Conservation (phyloP, 2,113 vertebrate species). For the Eolophus roseicapilla region DNA sequence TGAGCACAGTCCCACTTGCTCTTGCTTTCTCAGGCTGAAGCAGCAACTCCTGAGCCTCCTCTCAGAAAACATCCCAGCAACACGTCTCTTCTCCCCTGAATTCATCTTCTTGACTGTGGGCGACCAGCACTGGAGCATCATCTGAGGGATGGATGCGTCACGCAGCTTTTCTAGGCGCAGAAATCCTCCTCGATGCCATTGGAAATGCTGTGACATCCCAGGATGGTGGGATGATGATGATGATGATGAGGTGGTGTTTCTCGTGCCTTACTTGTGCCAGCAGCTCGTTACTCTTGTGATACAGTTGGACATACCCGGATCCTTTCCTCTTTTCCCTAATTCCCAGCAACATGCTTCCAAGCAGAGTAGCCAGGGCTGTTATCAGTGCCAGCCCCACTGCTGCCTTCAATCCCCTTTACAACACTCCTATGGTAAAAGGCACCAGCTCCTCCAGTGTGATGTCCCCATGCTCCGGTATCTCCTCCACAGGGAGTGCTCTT, state of each 20-base stretch:
- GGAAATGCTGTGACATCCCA: neutral
- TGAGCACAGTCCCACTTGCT: neutral
- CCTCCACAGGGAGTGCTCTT: neutral
- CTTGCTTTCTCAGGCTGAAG: neutral
- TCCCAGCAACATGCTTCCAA: fast-evolving
- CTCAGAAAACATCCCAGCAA: neutral
- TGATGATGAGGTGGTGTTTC: neutral
- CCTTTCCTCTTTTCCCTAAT: neutral
- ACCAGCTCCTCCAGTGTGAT: neutral
- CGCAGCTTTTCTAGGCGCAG: neutral
- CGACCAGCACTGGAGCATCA: neutral
- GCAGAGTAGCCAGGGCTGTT: neutral
- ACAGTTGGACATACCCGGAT: neutral
- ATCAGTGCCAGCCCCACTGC: neutral
- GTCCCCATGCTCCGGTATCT: fast-evolving
- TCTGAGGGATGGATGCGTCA: neutral
- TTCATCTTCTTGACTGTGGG: neutral
- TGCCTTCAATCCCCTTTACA: neutral
- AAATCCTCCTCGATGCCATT: neutral
- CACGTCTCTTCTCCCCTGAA: neutral
- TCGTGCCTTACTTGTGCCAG: neutral
- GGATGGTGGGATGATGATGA: neutral
- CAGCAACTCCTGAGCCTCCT: neutral
- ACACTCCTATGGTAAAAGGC: neutral
- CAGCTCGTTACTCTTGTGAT: neutral